Percentiles rank a stretch among this genome's conserved stretches.
Evolutionary conservation across 1,140 invertebrate species (phyloP).

Genomic region (Drosophila equinoxialis): DNA sequence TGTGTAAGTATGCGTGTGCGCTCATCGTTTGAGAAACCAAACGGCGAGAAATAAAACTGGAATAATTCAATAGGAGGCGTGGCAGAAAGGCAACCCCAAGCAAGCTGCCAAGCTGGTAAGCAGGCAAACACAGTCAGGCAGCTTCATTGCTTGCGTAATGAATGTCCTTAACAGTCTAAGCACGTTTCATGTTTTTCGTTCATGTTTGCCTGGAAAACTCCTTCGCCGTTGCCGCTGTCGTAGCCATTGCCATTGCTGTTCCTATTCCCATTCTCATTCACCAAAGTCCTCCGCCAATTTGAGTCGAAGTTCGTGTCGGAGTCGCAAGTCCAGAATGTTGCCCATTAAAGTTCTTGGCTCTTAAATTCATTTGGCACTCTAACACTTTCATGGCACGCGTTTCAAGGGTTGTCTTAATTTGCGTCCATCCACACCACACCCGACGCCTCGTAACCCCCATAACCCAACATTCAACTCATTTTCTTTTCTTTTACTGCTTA

Average conservation of each 20-base stretch:
- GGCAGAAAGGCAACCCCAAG: constrained; percentile 14
- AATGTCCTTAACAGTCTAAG: constrained; percentile 72
- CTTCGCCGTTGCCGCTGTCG: not conserved
- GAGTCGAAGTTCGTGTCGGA: constrained; percentile 46
- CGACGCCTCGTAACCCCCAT: not conserved
- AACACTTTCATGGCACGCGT: constrained; percentile 64
- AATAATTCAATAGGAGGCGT: constrained; percentile 70
- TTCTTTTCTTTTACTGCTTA: constrained; percentile 45
- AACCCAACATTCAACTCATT: not conserved
- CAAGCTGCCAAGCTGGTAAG: not conserved
- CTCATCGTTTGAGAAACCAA: constrained; percentile 28
- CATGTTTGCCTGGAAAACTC: constrained; percentile 60
- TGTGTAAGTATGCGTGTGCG: constrained; percentile 37
- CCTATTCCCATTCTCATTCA: not conserved
- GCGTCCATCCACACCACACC: constrained; percentile 21
- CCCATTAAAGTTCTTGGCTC: constrained; percentile 61
- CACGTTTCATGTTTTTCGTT: constrained; percentile 77
- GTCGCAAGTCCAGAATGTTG: constrained; percentile 38
- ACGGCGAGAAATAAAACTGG: constrained; percentile 70
- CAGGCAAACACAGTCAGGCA: constrained; percentile 20
- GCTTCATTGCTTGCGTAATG: constrained; percentile 72
- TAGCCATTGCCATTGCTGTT: not conserved
- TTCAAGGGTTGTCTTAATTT: constrained; percentile 59
- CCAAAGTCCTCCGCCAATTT: constrained; percentile 49
- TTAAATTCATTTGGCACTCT: constrained; percentile 61